Conservation (phyloP, 2,888 invertebrate genomes). For the Automeris io region DNA sequence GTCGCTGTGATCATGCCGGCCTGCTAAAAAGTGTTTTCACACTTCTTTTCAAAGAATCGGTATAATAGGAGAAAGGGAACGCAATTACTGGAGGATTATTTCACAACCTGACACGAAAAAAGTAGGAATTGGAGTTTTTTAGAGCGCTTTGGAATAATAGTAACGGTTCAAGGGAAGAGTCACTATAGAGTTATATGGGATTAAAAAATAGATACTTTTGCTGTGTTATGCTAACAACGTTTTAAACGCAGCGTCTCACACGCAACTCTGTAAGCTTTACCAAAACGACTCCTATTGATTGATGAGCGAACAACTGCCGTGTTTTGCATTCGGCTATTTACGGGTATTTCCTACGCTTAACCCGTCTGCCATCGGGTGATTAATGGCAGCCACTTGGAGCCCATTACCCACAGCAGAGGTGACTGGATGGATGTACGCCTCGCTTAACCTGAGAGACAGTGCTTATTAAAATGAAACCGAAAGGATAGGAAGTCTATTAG, state of each 20-base stretch:
- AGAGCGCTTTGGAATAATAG: no score
- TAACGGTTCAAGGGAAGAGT: no score
- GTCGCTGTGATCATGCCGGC: no score
- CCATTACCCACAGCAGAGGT: slow-evolving; percentile 35
- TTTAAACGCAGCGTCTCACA: slow-evolving; percentile 12
- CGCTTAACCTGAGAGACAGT: slow-evolving; percentile 23
- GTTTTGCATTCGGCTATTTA: slow-evolving; percentile 76
- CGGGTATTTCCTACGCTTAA: slow-evolving; percentile 73
- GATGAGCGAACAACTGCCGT: slow-evolving; percentile 71
- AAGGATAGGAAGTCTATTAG: slow-evolving; percentile 23
- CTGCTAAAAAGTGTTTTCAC: no score
- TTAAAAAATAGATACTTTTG: background rate
- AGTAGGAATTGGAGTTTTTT: no score
- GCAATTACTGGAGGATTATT: no score
- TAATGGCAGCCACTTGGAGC: slow-evolving; percentile 54
- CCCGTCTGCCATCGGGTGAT: slow-evolving; percentile 62
- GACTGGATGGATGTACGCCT: slow-evolving; percentile 43
- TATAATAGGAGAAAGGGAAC: no score
- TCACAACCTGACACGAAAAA: no score
- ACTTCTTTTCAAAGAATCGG: no score
- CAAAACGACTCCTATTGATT: slow-evolving; percentile 50
- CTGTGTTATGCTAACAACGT: background rate
- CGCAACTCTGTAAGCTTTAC: slow-evolving; percentile 16
- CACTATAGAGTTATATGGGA: no score
- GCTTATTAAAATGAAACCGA: slow-evolving; percentile 1